Base-by-base conservation (phyloP, 2,113 vertebrate genomes). In the Eudyptes chrysolophus region DNA sequence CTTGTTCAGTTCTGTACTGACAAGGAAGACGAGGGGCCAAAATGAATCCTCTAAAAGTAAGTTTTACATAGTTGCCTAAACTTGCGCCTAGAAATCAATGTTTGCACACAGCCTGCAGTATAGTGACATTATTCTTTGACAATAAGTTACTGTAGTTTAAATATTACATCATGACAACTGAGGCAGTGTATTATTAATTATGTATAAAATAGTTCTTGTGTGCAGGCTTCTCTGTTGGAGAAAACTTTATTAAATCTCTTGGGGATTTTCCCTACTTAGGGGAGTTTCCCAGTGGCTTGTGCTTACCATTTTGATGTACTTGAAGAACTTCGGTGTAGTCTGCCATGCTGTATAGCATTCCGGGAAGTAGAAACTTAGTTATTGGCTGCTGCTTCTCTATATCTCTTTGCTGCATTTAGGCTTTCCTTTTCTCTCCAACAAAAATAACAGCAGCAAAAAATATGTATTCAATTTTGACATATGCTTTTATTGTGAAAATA, bases 1-100 rank as follows among this genome's bases (percentile, higher is more conserved):
- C 15, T 29, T 14, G 0, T 49, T 52, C 16, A 34, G 7, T 30
- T 75, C 29, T 55, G 4, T 40, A 4, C 48, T 40, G n/a, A 51
- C 4, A 25, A 20, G 48, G 38, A 91, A 60, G 55, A 10, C 1
- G 2, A 52, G 13, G 19, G 4, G 11, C 30, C 44, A 57, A 34
- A 77, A n/a, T 58, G 1, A 44, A 14, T 62, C 57, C 3, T 72
- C 9, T 24, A 17, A 13, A 72, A 77, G 11, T 27, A 22, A 29
- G 9, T 44, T 69, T 57, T 84, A 6, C 52, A 19, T 69, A 34
- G 21, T 7, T 61, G 19, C 0, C 0, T 90, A 25, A 76, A 49
- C 44, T 69, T 77, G 32, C 4, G 25, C 7, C 25, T 70, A 22
- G 49, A 55, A 89, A 44, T 81, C 30, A 17, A 2, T 57, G 11